Conservation (phyloP, 92 coral and sea anemone species). For the Pocillopora grandis region DNA sequence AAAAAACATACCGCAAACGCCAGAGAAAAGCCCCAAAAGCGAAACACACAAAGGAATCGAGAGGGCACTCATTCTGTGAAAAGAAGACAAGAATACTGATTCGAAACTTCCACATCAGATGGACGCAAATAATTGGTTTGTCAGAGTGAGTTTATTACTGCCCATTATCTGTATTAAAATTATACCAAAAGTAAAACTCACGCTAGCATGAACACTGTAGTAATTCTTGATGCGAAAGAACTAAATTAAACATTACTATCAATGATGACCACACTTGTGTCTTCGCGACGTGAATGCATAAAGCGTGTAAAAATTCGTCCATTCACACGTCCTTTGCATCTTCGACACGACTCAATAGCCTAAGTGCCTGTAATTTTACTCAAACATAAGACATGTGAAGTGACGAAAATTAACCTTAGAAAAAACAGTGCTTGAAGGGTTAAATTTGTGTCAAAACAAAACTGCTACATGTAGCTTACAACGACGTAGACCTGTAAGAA, state of each 20-base stretch:
- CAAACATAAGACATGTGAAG: conserved; percentile 4
- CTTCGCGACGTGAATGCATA: neutral
- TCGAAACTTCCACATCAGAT: neutral
- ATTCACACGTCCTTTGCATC: conserved; percentile 5
- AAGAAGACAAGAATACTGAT: neutral
- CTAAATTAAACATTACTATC: conserved; percentile 38
- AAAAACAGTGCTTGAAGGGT: conserved; percentile 2
- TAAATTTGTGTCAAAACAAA: neutral
- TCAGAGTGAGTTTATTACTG: neutral
- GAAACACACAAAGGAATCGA: neutral
- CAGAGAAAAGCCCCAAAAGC: conserved; percentile 6
- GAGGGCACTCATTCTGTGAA: conserved; percentile 27
- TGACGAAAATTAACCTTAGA: conserved; percentile 1
- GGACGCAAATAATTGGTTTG: neutral
- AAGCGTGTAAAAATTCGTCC: conserved; percentile 19
- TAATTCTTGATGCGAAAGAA: conserved; percentile 19
- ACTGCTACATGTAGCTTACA: neutral
- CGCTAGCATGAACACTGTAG: conserved; percentile 8
- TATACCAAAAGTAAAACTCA: conserved; percentile 8
- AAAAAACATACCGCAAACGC: conserved; percentile 39
- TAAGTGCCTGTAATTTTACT: neutral
- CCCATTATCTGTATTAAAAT: conserved; percentile 11
- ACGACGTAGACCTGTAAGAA: neutral
- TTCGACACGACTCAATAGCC: neutral
- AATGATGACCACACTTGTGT: conserved; percentile 19